Conservation (phyloP, 2,113 vertebrate species). For the Puffinus mauretanicus region DNA sequence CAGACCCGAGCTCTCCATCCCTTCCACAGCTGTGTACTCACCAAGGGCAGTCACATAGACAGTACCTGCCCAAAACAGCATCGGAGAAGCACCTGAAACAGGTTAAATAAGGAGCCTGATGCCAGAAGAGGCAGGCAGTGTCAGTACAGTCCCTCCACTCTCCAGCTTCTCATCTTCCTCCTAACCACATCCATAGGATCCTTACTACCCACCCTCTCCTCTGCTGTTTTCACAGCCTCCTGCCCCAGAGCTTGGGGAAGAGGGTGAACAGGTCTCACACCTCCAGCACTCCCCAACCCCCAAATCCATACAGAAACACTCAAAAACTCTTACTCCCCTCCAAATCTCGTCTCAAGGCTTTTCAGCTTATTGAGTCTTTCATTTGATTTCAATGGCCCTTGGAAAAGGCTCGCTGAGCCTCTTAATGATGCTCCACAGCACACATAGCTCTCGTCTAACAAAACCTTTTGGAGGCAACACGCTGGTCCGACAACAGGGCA, state of each 20-base stretch:
- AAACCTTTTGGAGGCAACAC: neutral
- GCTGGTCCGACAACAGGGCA: neutral
- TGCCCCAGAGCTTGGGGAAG: neutral
- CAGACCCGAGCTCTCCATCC: neutral
- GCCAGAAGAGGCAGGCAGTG: neutral
- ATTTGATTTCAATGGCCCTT: neutral
- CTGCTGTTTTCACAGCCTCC: neutral
- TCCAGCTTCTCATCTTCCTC: neutral
- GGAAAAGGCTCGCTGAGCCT: neutral
- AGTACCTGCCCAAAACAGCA: neutral
- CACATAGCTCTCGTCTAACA: neutral
- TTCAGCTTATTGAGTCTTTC: neutral
- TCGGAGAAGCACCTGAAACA: neutral
- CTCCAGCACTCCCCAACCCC: neutral
- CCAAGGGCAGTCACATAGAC: neutral
- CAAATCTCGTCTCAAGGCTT: neutral
- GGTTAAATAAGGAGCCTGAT: neutral
- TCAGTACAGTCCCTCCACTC: neutral
- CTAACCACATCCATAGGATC: neutral
- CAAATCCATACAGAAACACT: neutral
- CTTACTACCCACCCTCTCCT: neutral
- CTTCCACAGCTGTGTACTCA: neutral
- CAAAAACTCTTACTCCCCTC: neutral
- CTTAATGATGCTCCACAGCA: neutral
- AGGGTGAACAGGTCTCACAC: neutral